Conservation (phyloP, 2,888 invertebrate species). For the Sarcophaga rosellei region DNA sequence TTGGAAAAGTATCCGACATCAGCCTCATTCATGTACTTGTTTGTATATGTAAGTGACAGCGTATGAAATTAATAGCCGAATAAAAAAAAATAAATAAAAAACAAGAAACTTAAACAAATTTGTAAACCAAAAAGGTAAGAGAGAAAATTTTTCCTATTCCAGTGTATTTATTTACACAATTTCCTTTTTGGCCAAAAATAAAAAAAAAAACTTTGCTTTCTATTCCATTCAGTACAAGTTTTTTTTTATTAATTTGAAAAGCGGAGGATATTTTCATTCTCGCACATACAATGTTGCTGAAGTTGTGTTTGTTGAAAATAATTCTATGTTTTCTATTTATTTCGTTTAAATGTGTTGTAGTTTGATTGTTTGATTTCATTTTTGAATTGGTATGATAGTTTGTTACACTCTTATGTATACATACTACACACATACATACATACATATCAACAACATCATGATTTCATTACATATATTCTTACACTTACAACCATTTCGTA, state of each 20-base stretch:
- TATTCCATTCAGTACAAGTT: constrained; percentile 32
- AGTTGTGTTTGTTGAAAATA: not conserved
- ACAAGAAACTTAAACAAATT: not conserved
- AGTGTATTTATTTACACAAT: constrained; percentile 53
- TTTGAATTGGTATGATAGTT: too few species aligned
- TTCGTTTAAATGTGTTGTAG: not conserved
- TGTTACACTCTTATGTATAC: too few species aligned
- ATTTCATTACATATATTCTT: too few species aligned
- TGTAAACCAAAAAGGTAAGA: constrained; percentile 1
- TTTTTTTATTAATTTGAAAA: constrained; percentile 30
- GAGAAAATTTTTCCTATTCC: constrained; percentile 26
- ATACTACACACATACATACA: too few species aligned
- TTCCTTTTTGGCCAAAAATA: constrained; percentile 41
- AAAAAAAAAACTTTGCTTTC: constrained; percentile 22
- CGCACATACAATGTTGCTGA: constrained; percentile 3
- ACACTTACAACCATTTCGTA: too few species aligned
- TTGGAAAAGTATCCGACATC: constrained; percentile 28
- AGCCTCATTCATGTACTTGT: not conserved
- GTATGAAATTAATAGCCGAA: not conserved
- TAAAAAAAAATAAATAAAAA: not conserved
- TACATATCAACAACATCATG: too few species aligned
- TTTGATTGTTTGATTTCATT: not conserved
- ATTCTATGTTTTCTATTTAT: too few species aligned
- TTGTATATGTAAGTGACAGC: not conserved
- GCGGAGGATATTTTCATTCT: constrained; percentile 47